Conservation (phyloP, 2,888 invertebrate genomes). For the Rapana venosa region DNA sequence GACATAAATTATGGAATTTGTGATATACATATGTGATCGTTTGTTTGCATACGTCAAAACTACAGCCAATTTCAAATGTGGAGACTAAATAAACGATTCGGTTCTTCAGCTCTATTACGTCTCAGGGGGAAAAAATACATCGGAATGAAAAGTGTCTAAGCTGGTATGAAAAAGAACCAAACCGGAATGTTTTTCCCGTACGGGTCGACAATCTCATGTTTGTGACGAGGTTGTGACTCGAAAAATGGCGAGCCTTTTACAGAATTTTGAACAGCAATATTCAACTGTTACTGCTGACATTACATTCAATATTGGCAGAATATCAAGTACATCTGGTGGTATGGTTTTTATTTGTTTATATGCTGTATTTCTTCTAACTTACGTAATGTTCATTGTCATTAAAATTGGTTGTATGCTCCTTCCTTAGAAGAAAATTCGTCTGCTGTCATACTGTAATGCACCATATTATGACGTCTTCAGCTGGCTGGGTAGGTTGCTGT, state of each 20-base stretch:
- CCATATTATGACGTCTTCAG: not conserved
- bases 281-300: slow-evolving; percentile 94
- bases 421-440: slow-evolving; percentile 10
- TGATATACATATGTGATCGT: too few relatives aligned
- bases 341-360: not conserved
- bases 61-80: too few relatives aligned
- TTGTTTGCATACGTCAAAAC: too few relatives aligned
- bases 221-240: not conserved
- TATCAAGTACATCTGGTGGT: slow-evolving; percentile 79
- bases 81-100: too few relatives aligned
- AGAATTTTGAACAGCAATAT: slow-evolving; percentile 96
- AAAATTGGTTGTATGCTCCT: not conserved
- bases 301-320: slow-evolving; percentile 91
- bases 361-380: not conserved
- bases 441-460: not conserved
- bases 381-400: not conserved
- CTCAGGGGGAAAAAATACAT: too few relatives aligned
- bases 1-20: too few relatives aligned
- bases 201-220: not conserved
- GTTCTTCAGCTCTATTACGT: too few relatives aligned
- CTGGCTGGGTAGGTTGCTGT: too few relatives aligned
- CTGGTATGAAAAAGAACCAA: not conserved
- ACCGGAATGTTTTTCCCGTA: not conserved
- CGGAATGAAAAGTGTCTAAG: not conserved
- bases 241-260: slow-evolving; percentile 88